Conservation (phyloP, 2,888 invertebrate genomes). For the Cephus rjabovi region DNA sequence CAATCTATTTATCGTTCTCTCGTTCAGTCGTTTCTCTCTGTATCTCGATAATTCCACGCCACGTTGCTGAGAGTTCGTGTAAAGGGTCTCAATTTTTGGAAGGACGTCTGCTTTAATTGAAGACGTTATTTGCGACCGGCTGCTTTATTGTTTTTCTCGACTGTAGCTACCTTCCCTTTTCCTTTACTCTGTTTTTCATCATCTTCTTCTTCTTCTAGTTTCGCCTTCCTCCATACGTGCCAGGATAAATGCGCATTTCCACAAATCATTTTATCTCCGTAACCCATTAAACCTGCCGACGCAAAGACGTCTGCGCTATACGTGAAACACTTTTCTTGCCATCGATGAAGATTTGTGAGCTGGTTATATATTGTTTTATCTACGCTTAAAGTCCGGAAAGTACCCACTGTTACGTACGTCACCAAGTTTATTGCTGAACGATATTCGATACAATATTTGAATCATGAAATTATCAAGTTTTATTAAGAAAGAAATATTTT, state of each 20-base stretch:
- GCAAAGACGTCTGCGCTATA: neutral
- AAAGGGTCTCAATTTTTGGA: conserved; percentile 11
- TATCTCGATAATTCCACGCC: conserved; percentile 1
- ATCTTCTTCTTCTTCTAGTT: neutral
- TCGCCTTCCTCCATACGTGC: neutral
- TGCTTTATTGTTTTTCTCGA: neutral
- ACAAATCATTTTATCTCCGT: neutral
- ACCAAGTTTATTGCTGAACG: neutral
- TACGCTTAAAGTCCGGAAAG: neutral
- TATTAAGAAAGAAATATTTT: neutral
- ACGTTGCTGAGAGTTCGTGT: conserved; percentile 3
- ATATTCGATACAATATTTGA: neutral
- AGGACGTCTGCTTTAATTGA: neutral
- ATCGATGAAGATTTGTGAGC: neutral
- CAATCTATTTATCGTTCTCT: conserved; percentile 13
- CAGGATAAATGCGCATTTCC: neutral
- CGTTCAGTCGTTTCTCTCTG: conserved; percentile 3
- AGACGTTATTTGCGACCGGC: neutral
- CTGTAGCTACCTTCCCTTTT: neutral
- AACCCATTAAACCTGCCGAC: neutral
- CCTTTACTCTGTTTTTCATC: neutral
- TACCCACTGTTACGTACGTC: neutral
- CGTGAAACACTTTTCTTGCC: neutral
- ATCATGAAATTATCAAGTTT: neutral
- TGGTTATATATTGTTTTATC: neutral